phyloP scores from a whole-genome alignment of 2,113 vertebrate genomes.

The Esox niger region DNA sequence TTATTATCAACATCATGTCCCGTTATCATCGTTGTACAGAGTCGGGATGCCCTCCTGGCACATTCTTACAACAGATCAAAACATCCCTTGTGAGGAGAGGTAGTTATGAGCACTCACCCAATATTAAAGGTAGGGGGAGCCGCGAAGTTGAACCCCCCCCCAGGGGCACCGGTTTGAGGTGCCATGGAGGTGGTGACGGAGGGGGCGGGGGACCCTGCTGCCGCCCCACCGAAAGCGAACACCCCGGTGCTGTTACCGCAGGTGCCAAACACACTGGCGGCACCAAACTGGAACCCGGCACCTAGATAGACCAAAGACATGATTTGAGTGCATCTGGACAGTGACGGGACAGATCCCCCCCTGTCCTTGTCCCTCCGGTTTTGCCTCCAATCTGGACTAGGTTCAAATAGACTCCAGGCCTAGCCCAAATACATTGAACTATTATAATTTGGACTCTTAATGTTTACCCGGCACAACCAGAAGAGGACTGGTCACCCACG shows the following conservation, averaged over 20 bases:
- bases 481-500: too few species aligned
- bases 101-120: slow-evolving; percentile 75
- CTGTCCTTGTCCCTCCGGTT: too few species aligned
- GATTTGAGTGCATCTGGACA: neutral
- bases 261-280: slow-evolving; percentile 75
- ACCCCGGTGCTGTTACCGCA: slow-evolving; percentile 63
- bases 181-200: slow-evolving; percentile 64
- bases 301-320: slow-evolving; percentile 49
- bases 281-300: slow-evolving; percentile 86
- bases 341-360: too few species aligned
- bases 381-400: too few species aligned
- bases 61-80: too few species aligned
- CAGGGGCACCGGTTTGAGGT: slow-evolving; percentile 68
- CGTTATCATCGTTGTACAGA: too few species aligned
- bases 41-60: too few species aligned
- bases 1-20: too few species aligned
- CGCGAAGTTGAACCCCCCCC: slow-evolving; percentile 76
- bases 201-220: slow-evolving; percentile 53
- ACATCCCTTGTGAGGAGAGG: neutral
- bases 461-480: too few species aligned
- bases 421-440: neutral
- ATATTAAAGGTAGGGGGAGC: slow-evolving; percentile 77
- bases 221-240: slow-evolving; percentile 82
- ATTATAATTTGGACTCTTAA: too few species aligned
- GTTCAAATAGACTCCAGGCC: too few species aligned